Evolutionary conservation across 1,140 invertebrate species (phyloP), one percentile per base, ranked within the genome.

Genomic region (Aphelenchoides avenae): DNA sequence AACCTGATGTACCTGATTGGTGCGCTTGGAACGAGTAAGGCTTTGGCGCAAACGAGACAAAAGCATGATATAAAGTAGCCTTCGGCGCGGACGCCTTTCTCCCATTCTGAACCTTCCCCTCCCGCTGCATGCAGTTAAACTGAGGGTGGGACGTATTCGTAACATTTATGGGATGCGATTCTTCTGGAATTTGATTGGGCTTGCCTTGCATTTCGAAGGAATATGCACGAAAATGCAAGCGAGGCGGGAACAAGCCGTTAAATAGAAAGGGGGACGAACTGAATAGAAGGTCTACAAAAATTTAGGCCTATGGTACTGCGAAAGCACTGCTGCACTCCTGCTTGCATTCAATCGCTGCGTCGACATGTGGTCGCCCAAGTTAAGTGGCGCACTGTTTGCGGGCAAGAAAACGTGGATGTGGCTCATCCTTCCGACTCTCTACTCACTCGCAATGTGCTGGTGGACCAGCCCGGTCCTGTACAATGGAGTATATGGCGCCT

Each of bases 1-100:
- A 55, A 18, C 6, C 60, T 55, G 0, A 61, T 34, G 1, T 55
- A 55, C 37, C 20, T 55, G 15, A 37, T 33, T 56, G 52, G 52
- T 5, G 33, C 24, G 22, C n/a, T 55, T 26, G 57, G 13, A 5
- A 54, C 37, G 31, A 49, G 50, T 52, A 15, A 52, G 33, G n/a
- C n/a, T n/a, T n/a, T n/a, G n/a, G n/a, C n/a, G n/a, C n/a, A n/a
- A n/a, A n/a, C n/a, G n/a, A n/a, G n/a, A n/a, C n/a, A n/a, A n/a
- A n/a, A n/a, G n/a, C n/a, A n/a, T 13, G 2, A 18, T 31, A 20
- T 40, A 15, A 49, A 22, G 53, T 52, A 1, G 1, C 13, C 31
- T 9, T 9, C 11, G 3, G 15, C 4, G 20, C 2, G 1, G 2
- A 7, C 1, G 18, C 7, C 15, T 47, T 51, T 20, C 11, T 3